Evolutionary conservation across 1,140 invertebrate species (phyloP).

Genomic region (Brevipalpus yothersi): DNA sequence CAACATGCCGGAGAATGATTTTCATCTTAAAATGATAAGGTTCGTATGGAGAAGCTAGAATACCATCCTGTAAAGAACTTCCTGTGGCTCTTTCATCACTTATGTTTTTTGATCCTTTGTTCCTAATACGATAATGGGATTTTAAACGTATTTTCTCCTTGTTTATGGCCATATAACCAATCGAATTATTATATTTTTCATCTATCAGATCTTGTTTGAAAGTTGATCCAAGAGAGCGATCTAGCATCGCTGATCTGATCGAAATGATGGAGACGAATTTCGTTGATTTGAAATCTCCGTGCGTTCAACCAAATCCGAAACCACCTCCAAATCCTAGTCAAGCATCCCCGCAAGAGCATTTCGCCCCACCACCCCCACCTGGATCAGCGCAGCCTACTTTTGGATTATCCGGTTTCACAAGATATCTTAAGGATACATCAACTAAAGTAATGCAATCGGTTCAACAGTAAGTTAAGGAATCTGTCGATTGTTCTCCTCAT

Average conservation of each 20-base stretch:
- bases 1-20: conserved; percentile 45
- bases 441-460: conserved; percentile 88
- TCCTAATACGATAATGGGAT: no score
- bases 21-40: conserved; percentile 49
- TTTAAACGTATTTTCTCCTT: background rate
- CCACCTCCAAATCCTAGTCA: background rate
- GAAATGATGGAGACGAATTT: conserved; percentile 5
- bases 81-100: background rate
- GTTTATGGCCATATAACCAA: background rate
- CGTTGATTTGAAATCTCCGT: conserved; percentile 8
- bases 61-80: background rate
- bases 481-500: no score
- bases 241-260: conserved; percentile 3
- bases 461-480: conserved; percentile 42
- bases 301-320: background rate
- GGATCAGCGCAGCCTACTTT: conserved; percentile 4
- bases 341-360: background rate
- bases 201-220: conserved; percentile 7
- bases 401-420: conserved; percentile 9
- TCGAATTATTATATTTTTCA: background rate
- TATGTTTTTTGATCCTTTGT: background rate
- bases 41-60: conserved; percentile 8
- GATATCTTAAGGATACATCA: conserved; percentile 71
- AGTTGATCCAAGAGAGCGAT: conserved; percentile 7
- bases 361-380: background rate